A percentile compares a stretch with the other conserved stretches of the same genome.
These are phyloP conservation scores for Amyelois transitella DNA, from an alignment of 1,140 invertebrate species.

Conservation along the genomic window DNA sequence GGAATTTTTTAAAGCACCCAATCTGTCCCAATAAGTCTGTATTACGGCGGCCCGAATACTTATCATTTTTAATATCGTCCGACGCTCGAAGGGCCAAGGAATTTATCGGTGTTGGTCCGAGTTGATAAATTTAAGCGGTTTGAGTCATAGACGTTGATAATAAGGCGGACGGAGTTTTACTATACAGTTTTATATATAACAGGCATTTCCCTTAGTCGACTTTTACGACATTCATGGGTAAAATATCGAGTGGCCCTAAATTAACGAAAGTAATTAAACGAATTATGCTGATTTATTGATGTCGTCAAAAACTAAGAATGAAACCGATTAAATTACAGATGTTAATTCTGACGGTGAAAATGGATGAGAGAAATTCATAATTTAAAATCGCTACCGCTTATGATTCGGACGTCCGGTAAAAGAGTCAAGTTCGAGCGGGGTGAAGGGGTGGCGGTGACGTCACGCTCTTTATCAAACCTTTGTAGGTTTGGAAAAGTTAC, in stretches of 20 bases:
- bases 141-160: too few species aligned
- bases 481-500: constrained; percentile 10
- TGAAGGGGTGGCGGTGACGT: constrained; percentile 7
- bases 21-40: constrained; percentile 28
- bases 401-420: background rate
- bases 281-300: too few species aligned
- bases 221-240: too few species aligned
- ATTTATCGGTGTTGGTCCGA: constrained; percentile 5
- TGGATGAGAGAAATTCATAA: background rate
- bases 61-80: constrained; percentile 35
- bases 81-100: constrained; percentile 3
- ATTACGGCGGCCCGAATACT: constrained; percentile 28
- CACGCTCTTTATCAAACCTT: constrained; percentile 18
- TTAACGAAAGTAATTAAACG: too few species aligned
- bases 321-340: too few species aligned
- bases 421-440: background rate
- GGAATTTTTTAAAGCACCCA: constrained; percentile 18
- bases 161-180: background rate
- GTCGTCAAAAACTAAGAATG: too few species aligned
- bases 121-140: background rate
- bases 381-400: background rate
- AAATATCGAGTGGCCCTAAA: too few species aligned
- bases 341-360: too few species aligned
- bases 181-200: too few species aligned
- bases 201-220: too few species aligned